phyloP scores from a whole-genome alignment of 2,888 invertebrate species.

The Epirrhoe alternata region DNA sequence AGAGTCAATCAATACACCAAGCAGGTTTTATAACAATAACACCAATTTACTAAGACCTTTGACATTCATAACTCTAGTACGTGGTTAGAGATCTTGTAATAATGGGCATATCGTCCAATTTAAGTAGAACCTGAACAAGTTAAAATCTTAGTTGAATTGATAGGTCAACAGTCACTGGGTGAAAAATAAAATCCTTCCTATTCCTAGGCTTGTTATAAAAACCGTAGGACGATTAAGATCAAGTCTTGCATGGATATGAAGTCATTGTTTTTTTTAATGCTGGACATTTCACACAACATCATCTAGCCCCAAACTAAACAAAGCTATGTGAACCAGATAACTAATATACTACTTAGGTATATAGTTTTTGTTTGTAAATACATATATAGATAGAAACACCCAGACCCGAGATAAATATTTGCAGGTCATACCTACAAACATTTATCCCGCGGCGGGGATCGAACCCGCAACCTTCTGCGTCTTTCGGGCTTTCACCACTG shows the following conservation, averaged over 20 bases:
- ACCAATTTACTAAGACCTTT: constrained; percentile 2
- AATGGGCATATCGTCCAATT: not conserved
- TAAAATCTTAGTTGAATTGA: not conserved
- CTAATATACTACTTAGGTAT: too few relatives aligned
- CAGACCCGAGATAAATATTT: too few relatives aligned
- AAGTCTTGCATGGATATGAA: not conserved
- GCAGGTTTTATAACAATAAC: constrained; percentile 13
- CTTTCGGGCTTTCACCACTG: too few relatives aligned
- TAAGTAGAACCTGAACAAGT: not conserved
- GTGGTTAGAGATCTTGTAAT: not conserved
- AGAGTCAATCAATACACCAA: constrained; percentile 1
- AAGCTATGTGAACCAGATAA: too few relatives aligned
- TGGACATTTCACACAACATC: too few relatives aligned
- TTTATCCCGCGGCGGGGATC: too few relatives aligned
- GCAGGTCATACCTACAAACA: too few relatives aligned
- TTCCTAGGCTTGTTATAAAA: not conserved
- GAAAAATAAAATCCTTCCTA: not conserved
- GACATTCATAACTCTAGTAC: not conserved
- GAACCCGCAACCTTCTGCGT: too few relatives aligned
- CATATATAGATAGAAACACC: too few relatives aligned
- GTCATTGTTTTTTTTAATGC: too few relatives aligned
- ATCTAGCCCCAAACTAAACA: too few relatives aligned
- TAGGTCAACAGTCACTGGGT: not conserved
- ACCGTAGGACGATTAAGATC: not conserved
- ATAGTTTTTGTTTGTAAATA: too few relatives aligned